These are phyloP conservation scores for Phyllostomus hastatus DNA, from an alignment of 2,113 vertebrate species.

Conservation along the genomic window DNA sequence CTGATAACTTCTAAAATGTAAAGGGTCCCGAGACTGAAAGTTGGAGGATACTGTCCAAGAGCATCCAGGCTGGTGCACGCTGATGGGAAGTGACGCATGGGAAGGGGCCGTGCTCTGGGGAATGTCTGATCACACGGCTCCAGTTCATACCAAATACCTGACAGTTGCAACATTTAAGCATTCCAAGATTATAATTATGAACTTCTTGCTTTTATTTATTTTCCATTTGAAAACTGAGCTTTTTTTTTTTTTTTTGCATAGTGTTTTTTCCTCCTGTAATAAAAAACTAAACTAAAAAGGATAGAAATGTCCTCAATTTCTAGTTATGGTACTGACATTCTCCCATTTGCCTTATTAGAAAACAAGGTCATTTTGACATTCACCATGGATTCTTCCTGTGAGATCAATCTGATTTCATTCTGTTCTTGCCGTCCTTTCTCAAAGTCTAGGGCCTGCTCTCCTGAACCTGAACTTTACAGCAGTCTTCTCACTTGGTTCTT, in stretches of 20 bases:
- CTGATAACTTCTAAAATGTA: not conserved
- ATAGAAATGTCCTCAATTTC: not conserved
- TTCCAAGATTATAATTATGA: constrained; percentile 3
- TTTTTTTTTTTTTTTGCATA: not conserved
- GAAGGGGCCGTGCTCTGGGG: not conserved
- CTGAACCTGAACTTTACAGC: not conserved
- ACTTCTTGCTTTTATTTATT: not conserved
- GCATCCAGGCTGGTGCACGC: not conserved
- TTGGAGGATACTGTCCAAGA: not conserved
- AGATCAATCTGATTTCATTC: not conserved
- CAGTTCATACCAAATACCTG: not conserved
- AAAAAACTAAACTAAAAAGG: not conserved
- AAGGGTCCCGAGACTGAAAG: not conserved
- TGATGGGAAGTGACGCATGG: not conserved
- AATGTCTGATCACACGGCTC: not conserved
- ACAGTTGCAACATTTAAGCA: not conserved
- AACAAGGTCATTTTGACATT: not conserved
- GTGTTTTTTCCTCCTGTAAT: not conserved
- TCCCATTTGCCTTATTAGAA: not conserved
- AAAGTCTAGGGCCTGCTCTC: not conserved
- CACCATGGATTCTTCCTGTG: not conserved
- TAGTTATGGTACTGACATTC: not conserved
- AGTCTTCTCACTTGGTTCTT: not conserved
- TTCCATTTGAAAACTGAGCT: not conserved
- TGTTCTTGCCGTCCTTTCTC: not conserved